Evolutionary conservation across 2,888 invertebrate species (phyloP).

Genomic region (Dorcus hopei): DNA sequence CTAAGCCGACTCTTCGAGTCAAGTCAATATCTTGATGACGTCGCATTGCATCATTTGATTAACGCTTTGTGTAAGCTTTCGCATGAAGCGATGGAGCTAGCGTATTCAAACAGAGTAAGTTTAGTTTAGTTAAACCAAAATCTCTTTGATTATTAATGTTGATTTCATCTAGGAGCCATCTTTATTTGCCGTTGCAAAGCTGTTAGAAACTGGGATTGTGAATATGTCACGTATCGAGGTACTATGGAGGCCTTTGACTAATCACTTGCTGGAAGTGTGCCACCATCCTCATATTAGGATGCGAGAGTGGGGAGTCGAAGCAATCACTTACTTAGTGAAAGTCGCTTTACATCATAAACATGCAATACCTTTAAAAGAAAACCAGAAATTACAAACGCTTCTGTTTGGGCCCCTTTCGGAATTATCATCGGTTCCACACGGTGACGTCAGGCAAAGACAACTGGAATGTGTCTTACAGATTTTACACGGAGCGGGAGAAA

Average conservation of each 20-base stretch:
- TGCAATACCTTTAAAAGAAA: conserved; percentile 76
- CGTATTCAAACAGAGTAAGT: conserved; percentile 85
- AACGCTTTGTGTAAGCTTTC: conserved; percentile 95
- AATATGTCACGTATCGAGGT: conserved; percentile 92
- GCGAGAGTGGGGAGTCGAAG: conserved; percentile 98
- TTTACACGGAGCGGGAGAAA: conserved; percentile 89
- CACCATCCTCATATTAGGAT: conserved; percentile 93
- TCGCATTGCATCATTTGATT: conserved; percentile 91
- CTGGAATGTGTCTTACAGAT: conserved; percentile 91
- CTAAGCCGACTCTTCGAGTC: conserved; percentile 91
- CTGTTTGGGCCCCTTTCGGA: conserved; percentile 88
- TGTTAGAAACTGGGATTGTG: conserved; percentile 95
- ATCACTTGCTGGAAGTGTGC: conserved; percentile 93
- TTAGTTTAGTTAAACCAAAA: no score
- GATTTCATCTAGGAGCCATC: conserved; percentile 76
- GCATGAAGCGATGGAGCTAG: conserved; percentile 95
- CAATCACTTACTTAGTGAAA: conserved; percentile 89
- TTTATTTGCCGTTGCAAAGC: conserved; percentile 93
- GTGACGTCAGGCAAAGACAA: conserved; percentile 92
- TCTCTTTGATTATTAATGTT: no score
- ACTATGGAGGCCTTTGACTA: conserved; percentile 91
- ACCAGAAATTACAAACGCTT: conserved; percentile 83
- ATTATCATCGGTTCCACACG: conserved; percentile 83
- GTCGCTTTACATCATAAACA: conserved; percentile 87
- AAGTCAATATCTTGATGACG: conserved; percentile 89